Base-by-base conservation (phyloP, 1,140 invertebrate genomes). In the Anadara kagoshimensis region DNA sequence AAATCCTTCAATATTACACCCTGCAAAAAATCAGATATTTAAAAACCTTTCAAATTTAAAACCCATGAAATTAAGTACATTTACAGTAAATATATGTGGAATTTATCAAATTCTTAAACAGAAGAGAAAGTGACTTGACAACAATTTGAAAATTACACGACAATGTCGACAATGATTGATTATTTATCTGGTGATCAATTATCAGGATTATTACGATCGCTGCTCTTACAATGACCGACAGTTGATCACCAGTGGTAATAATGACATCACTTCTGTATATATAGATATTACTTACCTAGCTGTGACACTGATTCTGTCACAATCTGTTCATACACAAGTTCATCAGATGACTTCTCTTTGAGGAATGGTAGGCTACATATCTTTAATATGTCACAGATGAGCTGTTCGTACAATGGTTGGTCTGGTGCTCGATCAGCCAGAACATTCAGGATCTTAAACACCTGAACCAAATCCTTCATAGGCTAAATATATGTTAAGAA, bases 321-420 rank as follows among this genome's bases (percentile, higher is more conserved):
- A 71, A 89, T 87, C 66, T 88, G 86, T 78, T 89, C 83, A 76
- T 85, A 89, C 2, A 85, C 77, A 14, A 87, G 69, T 73, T 89
- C 87, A 84, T 90, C 89, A 18, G 89, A 90, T 22, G 88, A 74
- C 71, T 89, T 90, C 73, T 90, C 88, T 71, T 88, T 88, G 12
- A 90, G 74, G 76, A 87, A 89, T 36, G 89, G 87, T 22, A 85
- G 69, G 29, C 83, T 78, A 63, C 86, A 87, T 8, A 88, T 82
- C 54, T 83, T 83, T 22, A 90, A 74, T 8, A 90, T 81, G n/a
- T 86, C 82, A 16, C 80, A 69, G 45, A 90, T 84, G 43, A 85
- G 80, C 61, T 86, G 78, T 66, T 86, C 82, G 79, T 89, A 90
- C 47, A 83, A 36, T 2, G 81, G 78, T 24, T 72, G 69, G 16